These are phyloP conservation scores for Agrotis clavis DNA, from an alignment of 2,888 invertebrate species.

Conservation along the genomic window DNA sequence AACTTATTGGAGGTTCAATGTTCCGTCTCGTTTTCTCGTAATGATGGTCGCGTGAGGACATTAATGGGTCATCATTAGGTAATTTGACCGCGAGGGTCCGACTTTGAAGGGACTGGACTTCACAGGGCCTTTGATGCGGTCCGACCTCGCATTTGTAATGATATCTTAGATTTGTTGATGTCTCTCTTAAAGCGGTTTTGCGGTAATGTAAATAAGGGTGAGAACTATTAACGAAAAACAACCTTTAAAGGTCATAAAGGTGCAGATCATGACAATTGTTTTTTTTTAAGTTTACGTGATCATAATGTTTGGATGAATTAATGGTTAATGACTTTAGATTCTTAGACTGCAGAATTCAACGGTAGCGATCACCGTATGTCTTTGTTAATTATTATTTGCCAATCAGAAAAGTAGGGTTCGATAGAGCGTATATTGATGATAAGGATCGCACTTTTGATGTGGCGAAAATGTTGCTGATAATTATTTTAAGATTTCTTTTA, in stretches of 20 bases:
- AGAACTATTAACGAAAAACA: constrained; percentile 20
- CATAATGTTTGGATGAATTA: too few relatives aligned
- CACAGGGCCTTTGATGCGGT: constrained; percentile 58
- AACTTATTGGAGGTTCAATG: constrained; percentile 20
- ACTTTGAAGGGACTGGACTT: constrained; percentile 39
- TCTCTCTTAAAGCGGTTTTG: constrained; percentile 50
- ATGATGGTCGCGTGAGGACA: constrained; percentile 66
- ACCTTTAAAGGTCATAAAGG: neutral
- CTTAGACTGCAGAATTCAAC: too few relatives aligned
- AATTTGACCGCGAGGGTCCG: constrained; percentile 72
- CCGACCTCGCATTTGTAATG: constrained; percentile 48
- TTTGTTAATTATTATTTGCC: too few relatives aligned
- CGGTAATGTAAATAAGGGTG: constrained; percentile 45
- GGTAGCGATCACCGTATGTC: too few relatives aligned
- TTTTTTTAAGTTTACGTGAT: too few relatives aligned
- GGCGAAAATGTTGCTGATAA: too few relatives aligned
- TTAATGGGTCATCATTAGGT: constrained; percentile 74
- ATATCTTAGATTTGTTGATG: constrained; percentile 58
- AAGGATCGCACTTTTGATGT: too few relatives aligned
- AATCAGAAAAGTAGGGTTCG: too few relatives aligned
- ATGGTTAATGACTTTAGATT: too few relatives aligned
- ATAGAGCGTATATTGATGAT: too few relatives aligned
- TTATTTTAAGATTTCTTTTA: too few relatives aligned
- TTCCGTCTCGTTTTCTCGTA: constrained; percentile 57
- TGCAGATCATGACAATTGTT: neutral